Conservation (phyloP, 30 jellyfish, hydroid and myxozoan genomes). For the Aurelia sp. region DNA sequence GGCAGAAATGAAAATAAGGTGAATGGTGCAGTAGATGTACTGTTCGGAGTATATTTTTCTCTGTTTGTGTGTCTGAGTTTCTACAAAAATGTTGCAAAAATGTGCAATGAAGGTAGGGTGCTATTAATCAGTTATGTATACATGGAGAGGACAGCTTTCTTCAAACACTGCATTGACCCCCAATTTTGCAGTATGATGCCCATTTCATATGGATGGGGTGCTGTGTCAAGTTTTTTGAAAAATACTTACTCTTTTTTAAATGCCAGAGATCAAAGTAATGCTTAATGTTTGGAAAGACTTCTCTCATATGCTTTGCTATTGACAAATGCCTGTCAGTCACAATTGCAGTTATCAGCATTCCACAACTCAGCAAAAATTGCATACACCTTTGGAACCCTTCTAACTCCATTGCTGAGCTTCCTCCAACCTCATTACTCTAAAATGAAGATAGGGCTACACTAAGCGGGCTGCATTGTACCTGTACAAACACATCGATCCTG, state of each 20-base stretch:
- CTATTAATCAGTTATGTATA: too few relatives aligned
- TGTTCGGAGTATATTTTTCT: too few relatives aligned
- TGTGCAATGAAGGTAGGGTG: too few relatives aligned
- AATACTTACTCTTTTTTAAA: slow-evolving; percentile 2
- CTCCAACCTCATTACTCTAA: slow-evolving; percentile 7
- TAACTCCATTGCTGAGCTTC: slow-evolving; percentile 22
- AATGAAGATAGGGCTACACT: neutral
- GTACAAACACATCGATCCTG: too few relatives aligned
- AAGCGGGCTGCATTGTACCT: neutral
- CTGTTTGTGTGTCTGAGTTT: too few relatives aligned
- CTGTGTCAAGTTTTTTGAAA: neutral
- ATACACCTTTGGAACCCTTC: slow-evolving; percentile 13
- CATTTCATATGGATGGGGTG: too few relatives aligned
- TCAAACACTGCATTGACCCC: too few relatives aligned
- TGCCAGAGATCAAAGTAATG: neutral
- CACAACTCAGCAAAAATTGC: slow-evolving; percentile 1
- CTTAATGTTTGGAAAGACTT: neutral
- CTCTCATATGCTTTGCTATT: slow-evolving; percentile 16
- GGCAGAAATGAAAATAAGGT: too few relatives aligned
- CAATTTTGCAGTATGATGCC: too few relatives aligned
- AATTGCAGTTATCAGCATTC: neutral
- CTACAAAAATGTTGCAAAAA: too few relatives aligned
- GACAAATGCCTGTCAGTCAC: slow-evolving; percentile 4
- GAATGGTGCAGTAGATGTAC: too few relatives aligned
- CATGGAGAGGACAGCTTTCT: too few relatives aligned